phyloP scores from a whole-genome alignment of 2,888 invertebrate species.

The Venusia cambrica region DNA sequence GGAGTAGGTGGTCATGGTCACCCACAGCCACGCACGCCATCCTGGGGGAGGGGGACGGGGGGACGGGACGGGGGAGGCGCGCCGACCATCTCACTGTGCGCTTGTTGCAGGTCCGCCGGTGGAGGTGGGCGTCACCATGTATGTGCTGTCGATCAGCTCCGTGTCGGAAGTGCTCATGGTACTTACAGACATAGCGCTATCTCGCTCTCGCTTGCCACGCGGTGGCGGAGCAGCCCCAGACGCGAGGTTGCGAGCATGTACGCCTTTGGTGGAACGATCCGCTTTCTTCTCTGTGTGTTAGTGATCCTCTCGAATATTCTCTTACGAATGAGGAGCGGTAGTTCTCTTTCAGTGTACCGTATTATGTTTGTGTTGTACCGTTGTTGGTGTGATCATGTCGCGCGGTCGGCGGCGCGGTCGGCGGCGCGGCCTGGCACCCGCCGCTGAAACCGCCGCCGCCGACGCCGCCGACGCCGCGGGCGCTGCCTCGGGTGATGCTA shows the following conservation, averaged over 20 bases:
- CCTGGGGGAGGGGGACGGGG: constrained; percentile 18
- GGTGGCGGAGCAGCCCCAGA: constrained; percentile 71
- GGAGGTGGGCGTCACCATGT: constrained; percentile 99
- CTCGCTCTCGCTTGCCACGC: constrained; percentile 60
- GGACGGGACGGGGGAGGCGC: constrained; percentile 19
- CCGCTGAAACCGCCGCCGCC: constrained; percentile 13
- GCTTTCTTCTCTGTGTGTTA: constrained; percentile 43
- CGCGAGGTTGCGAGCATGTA: constrained; percentile 78
- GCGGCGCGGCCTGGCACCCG: constrained; percentile 2
- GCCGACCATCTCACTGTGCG: constrained; percentile 87
- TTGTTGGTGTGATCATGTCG: constrained; percentile 14
- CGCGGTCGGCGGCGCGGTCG: constrained; percentile 2
- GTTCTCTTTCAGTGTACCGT: constrained; percentile 17
- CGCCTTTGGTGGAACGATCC: constrained; percentile 40
- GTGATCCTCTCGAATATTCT: constrained; percentile 35
- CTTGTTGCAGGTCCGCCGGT: constrained; percentile 95
- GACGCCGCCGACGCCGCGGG: constrained; percentile 1
- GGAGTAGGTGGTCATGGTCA: constrained; percentile 20
- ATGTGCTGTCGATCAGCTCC: constrained; percentile 99
- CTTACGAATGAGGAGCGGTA: constrained; percentile 25
- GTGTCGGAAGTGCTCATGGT: constrained; percentile 99
- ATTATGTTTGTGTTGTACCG: constrained; percentile 22
- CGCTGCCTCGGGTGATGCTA: constrained; percentile 14
- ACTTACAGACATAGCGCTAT: constrained; percentile 67
- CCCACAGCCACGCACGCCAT: constrained; percentile 22